Evolutionary conservation across 53 echinoderm and acorn worm genomes (phyloP).

Genomic region (Antedon mediterranea): DNA sequence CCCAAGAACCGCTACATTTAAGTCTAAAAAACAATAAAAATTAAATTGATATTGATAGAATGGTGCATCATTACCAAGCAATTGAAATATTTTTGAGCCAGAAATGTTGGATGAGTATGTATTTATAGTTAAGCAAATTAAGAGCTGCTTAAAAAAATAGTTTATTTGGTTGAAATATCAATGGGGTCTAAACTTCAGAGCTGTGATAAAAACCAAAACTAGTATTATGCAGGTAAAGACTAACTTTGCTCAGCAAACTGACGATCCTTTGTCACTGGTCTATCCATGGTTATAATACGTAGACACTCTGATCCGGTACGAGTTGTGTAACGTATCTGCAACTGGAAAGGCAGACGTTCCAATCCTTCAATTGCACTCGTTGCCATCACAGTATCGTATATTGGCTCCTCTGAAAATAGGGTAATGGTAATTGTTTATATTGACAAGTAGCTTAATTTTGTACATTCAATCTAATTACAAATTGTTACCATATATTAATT

Average conservation of each 20-base stretch:
- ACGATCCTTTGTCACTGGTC: slow-evolving; percentile 76
- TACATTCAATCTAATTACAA: no score
- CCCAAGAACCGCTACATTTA: slow-evolving; percentile 72
- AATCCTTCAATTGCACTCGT: slow-evolving; percentile 48
- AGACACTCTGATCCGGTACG: slow-evolving; percentile 67
- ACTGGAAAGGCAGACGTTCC: slow-evolving; percentile 83
- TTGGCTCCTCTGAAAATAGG: slow-evolving; percentile 42
- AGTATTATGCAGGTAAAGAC: background rate
- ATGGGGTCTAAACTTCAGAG: no score
- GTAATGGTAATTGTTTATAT: no score
- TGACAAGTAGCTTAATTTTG: no score
- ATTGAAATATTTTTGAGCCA: no score
- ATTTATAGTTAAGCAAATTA: no score
- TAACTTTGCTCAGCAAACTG: slow-evolving; percentile 79
- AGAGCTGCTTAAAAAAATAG: no score
- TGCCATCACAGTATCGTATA: slow-evolving; percentile 53
- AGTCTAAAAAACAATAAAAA: slow-evolving; percentile 32
- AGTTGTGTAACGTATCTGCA: slow-evolving; percentile 70
- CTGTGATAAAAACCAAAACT: no score
- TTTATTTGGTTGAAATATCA: no score
- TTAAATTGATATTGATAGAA: background rate
- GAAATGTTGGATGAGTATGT: no score
- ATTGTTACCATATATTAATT: no score
- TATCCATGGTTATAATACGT: slow-evolving; percentile 76
- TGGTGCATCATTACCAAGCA: no score